These are phyloP conservation scores for Synchiropus splendidus DNA, from an alignment of 2,113 vertebrate species.

Conservation along the genomic window DNA sequence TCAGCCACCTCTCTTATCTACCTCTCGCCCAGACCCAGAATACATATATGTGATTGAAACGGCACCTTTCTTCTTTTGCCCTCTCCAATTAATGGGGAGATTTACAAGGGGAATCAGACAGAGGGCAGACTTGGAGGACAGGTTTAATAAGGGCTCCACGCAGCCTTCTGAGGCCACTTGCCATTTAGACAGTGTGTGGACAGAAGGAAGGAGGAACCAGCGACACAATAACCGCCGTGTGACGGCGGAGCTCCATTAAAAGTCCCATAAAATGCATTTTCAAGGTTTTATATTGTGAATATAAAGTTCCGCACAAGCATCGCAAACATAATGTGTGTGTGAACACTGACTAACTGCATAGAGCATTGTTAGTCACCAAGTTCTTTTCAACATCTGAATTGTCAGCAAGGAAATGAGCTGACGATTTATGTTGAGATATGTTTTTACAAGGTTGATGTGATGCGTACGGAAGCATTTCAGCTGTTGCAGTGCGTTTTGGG, in stretches of 20 bases:
- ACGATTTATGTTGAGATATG: not conserved
- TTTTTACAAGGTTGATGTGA: not conserved
- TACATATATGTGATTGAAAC: conserved; percentile 41
- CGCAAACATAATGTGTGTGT: too few relatives aligned
- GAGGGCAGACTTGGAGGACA: conserved; percentile 58
- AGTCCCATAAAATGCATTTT: not conserved
- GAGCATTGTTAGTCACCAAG: too few relatives aligned
- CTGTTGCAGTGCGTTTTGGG: too few relatives aligned
- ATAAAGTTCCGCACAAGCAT: too few relatives aligned
- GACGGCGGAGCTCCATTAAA: not conserved
- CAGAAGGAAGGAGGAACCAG: conserved; percentile 35
- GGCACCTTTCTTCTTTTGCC: conserved; percentile 45
- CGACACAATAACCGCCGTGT: conserved; percentile 29
- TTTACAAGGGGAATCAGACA: conserved; percentile 64
- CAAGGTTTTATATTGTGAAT: too few relatives aligned
- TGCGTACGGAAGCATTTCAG: not conserved
- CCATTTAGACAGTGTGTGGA: conserved; percentile 43
- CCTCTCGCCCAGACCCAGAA: conserved; percentile 24
- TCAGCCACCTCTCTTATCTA: not conserved
- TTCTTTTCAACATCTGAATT: too few relatives aligned
- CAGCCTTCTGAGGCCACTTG: conserved; percentile 31
- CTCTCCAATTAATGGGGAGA: conserved; percentile 67
- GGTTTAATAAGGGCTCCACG: conserved; percentile 58
- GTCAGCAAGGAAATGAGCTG: not conserved
- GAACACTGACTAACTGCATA: too few relatives aligned